Evolutionary conservation across 2,888 invertebrate genomes (phyloP), one percentile per base, ranked within the genome.

Genomic region (Galerucella pusilla): DNA sequence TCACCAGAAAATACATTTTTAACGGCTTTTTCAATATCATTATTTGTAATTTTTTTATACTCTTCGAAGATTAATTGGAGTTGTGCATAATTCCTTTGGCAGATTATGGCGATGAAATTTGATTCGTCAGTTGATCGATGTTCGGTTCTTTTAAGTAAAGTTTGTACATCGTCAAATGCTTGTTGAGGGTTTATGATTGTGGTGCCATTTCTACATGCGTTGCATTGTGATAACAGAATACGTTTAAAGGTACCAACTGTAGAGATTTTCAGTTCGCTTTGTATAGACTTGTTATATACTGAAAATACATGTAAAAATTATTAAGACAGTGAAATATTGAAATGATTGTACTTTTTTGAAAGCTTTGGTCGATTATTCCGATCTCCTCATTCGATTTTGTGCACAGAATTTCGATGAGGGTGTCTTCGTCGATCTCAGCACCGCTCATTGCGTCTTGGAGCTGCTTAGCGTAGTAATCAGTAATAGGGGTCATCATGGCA

Each of bases 221-320:
- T 93, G 83, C 94, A 94, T 20, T 97, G 87, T 46, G 97, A 96
- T 35, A 96, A 93, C 89, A 98, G 92, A 59, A 98, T 89, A 73
- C 97, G 91, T 87, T 95, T 94, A 89, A 98, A 98, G 85, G 94
- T 94, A 14, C 98, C 98, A 65, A 96, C 96, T 2, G 97, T 97
- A 86, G 98, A 98, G 67, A 93, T 92, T 78, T 91, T 91, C 42
- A 98, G 88, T 85, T 97, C 97, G 57, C 79, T 77, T 79, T 82
- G 83, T 73, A 83, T 75, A 1, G 80, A 57, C 70, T 75, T 78
- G 67, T 77, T 72, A 75, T 82, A 83, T 66, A 81, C 83, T 83
- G 69, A 68, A 82, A 81, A 77, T 59, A 78, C n/a, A 54, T n/a
- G 6, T 6, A 57, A 16, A 57, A n/a, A 9, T 6, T 6, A 9